Base-by-base conservation (phyloP, 2,888 invertebrate species). In the Adineta ricciae region DNA sequence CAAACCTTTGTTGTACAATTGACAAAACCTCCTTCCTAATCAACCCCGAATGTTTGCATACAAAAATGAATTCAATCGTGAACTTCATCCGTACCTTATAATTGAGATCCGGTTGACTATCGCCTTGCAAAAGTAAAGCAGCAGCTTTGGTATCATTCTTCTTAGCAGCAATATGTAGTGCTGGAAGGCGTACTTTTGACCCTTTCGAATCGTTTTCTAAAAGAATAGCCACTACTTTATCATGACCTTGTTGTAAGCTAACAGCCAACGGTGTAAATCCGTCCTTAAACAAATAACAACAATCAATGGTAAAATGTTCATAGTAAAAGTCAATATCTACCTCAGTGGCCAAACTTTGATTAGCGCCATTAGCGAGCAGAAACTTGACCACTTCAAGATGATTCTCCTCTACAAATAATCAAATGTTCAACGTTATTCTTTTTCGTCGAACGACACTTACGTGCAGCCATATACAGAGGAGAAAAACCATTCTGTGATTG, bases 81-180 rank as follows among this genome's bases (percentile, higher is more conserved):
- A 38, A 36, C 9, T 41, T 4, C 11, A 41, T 38, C 24, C 4
- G 14, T 78, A 85, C 85, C 85, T 85, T 83, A 24, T 83, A 83
- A 32, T 83, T 83, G 56, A 85, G 85, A 36, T 85, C 85, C 38
- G 83, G 83, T 52, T 85, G 78, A 19, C 83, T 83, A 36, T 85
- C 85, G 19, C 73, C 83, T 72, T 52, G 52, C 87, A 99, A 93
- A 87, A 99, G 93, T 87, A 99, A 92, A 88, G 96, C 95, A 83
- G 98, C 98, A 84, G 98, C 98, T 90, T 97, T 97, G 87, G 96
- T 96, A 90, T 99, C 99, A 90, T 99, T 97, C 90, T 99, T 99
- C 91, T 99, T 99, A 87, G 99, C 99, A 86, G 99, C 99, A 88
- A 99, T 99, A 91, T 99, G 99, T 87, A 99, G 93, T 7, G 99